phyloP scores from a whole-genome alignment of 2,113 vertebrate genomes.

The Pleuronectes platessa region DNA sequence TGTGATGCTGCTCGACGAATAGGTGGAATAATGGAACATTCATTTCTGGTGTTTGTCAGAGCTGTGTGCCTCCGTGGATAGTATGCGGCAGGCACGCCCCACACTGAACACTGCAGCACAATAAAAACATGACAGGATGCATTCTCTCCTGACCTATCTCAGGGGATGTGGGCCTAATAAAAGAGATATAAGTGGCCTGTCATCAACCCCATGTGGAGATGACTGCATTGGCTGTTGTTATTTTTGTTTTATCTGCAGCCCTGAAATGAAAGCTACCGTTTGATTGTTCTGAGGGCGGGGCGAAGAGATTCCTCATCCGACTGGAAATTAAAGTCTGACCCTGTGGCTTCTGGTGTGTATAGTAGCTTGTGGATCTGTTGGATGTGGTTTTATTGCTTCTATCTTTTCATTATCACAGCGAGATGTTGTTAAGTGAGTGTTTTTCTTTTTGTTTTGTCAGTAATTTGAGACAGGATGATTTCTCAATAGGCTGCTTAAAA shows the following conservation, averaged over 20 bases:
- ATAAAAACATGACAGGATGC: constrained; percentile 56
- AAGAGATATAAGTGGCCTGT: constrained; percentile 67
- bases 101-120: constrained; percentile 30
- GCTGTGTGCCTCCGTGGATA: constrained; percentile 4
- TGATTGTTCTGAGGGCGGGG: constrained; percentile 43
- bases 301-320: constrained; percentile 33
- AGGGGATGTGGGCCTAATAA: constrained; percentile 58
- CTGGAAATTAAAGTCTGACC: constrained; percentile 46
- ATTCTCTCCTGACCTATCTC: constrained; percentile 50
- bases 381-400: constrained; percentile 47
- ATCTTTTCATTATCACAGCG: constrained; percentile 46
- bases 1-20: constrained; percentile 5
- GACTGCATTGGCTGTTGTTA: constrained; percentile 46
- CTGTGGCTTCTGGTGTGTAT: constrained; percentile 33
- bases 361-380: constrained; percentile 9
- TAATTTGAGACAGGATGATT: background rate
- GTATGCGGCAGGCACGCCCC: constrained; percentile 29
- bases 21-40: constrained; percentile 43
- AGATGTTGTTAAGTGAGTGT: constrained; percentile 13
- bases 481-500: background rate
- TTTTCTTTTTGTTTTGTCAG: background rate
- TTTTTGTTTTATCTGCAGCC: constrained; percentile 51
- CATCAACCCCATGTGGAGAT: constrained; percentile 56
- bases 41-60: constrained; percentile 27
- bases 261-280: constrained; percentile 58